Percentiles rank a stretch among this genome's conserved stretches.
phyloP scores from a whole-genome alignment of 2,113 vertebrate genomes.

The Agelaius tricolor region DNA sequence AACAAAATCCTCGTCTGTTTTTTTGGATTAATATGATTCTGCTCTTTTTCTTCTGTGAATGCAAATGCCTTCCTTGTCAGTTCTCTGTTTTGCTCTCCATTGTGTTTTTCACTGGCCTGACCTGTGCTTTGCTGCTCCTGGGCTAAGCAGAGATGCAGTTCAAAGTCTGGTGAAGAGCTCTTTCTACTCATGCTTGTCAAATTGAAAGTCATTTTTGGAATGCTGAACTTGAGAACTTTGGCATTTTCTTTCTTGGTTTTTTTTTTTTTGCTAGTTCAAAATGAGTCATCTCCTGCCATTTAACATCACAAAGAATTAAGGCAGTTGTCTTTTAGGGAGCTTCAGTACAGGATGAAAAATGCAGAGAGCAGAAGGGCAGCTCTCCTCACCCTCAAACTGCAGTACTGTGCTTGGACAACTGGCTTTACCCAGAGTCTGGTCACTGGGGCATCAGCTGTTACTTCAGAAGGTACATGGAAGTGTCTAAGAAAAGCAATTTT shows the following conservation, averaged over 20 bases:
- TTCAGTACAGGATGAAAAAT: background rate
- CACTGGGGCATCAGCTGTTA: background rate
- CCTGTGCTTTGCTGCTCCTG: background rate
- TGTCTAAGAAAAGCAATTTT: background rate
- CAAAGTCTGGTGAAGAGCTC: background rate
- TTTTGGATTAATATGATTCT: background rate
- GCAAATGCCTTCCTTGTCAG: background rate
- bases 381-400: background rate
- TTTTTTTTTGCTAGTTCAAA: background rate
- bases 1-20: background rate
- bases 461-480: background rate
- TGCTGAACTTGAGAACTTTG: conserved; percentile 49
- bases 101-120: background rate
- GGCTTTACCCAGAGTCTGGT: background rate
- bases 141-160: conserved; percentile 12
- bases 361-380: background rate
- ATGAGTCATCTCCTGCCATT: conserved; percentile 2
- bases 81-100: background rate
- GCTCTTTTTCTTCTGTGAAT: background rate
- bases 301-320: background rate
- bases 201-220: conserved; percentile 20
- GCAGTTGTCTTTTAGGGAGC: background rate
- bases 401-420: background rate
- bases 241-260: background rate
- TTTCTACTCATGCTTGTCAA: conserved; percentile 34